Base-by-base conservation (phyloP, 2,888 invertebrate genomes). In the Aspidiotus destructor region DNA sequence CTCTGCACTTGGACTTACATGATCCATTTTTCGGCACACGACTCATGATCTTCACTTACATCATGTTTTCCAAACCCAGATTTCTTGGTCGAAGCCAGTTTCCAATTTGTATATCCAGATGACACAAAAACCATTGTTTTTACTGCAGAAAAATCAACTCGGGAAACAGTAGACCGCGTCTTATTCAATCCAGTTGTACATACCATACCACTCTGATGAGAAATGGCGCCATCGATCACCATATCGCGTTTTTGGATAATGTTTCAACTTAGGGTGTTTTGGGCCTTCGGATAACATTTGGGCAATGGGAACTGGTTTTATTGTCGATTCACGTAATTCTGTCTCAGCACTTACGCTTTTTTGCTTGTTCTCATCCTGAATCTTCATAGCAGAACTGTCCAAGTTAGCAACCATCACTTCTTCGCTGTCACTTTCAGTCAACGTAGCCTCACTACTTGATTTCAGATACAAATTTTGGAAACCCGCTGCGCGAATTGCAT, bases 31-130 rank as follows among this genome's bases (percentile, higher is more conserved):
- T 70, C 15, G 71, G 69, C 53, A 71, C 61, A 67, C 71, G 68
- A 17, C 41, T 60, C 58, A 28, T 28, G 72, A 13, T 71, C 44
- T 55, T 44, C 17, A 71, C 70, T 70, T 53, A 57, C 71, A 41
- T 70, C 42, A 64, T 73, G 72, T 16, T 70, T 70, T 71, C 65
- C 69, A n/a, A 72, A 71, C 62, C 67, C 67, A 42, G 41, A 40
- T 58, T 67, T 54, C 41, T 68, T 71, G 41, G 69, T 62, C 41
- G 62, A 67, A 40, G 71, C 73, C 58, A 73, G 71, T 58, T 73
- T 73, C 72, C 72, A 73, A 60, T 70, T 71, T 48, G 53, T 58
- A 60, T 71, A 73, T 58, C 73, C 72, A 17, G 52, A 28, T 5
- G 28, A 28, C 5, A 28, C 41, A 16, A 44, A 48, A 40, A 68